Percentiles rank a stretch among this genome's conserved stretches.
These are phyloP conservation scores for Halcyon badia DNA, from an alignment of 2,797 vertebrate species.

Conservation along the genomic window DNA sequence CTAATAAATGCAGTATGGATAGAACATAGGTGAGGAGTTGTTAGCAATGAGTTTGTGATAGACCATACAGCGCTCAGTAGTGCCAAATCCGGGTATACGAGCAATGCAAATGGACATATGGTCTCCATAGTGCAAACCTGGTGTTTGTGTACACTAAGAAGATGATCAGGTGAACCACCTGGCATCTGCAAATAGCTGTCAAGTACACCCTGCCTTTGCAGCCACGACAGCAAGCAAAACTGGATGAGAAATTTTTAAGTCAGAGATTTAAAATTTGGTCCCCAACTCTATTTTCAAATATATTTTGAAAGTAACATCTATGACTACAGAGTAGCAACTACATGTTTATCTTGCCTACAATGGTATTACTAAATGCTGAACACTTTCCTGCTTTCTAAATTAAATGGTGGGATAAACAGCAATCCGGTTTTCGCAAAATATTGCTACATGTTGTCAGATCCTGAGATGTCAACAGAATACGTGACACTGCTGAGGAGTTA, in stretches of 20 bases:
- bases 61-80: neutral
- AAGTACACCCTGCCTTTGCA: neutral
- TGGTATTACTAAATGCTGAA: neutral
- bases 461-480: neutral
- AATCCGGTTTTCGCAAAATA: neutral
- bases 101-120: neutral
- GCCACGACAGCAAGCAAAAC: neutral
- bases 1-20: neutral
- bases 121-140: neutral
- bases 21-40: neutral
- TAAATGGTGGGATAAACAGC: neutral
- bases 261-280: neutral
- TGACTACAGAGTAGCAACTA: neutral
- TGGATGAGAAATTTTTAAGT: neutral
- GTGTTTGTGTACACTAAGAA: neutral
- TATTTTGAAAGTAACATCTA: neutral
- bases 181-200: neutral
- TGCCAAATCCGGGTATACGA: neutral
- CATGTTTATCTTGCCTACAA: neutral
- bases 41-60: neutral
- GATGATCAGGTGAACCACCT: neutral
- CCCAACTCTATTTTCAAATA: neutral
- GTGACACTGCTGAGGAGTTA: neutral
- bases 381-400: conserved; percentile 32
- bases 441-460: neutral